Base-by-base conservation (phyloP, 2,888 invertebrate species). In the Athalia rosae region DNA sequence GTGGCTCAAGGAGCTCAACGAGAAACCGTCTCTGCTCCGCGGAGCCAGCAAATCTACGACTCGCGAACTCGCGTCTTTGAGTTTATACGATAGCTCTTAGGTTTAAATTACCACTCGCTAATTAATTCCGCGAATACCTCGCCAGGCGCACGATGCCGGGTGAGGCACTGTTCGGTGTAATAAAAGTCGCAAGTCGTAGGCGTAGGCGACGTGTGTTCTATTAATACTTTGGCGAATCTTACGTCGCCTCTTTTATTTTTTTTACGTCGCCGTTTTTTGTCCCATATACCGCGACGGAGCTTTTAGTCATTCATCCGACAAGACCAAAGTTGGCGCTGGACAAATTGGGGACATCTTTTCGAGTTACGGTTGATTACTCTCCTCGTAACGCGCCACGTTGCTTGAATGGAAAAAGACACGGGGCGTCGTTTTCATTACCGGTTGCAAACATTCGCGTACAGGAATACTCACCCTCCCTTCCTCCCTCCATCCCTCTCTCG, bases 301-400 rank as follows among this genome's bases (percentile, higher is more conserved):
- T 74, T 74, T 74, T n/a, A 28, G 61, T 61, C 15, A 28, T 74
- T 62, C 4, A 9, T 45, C 15, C 59, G 47, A 61, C 69, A 62
- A 59, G 48, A 47, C 13, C 11, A 41, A 74, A 56, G 56, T 71
- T 71, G 45, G 71, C 56, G 76, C 80, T 79, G 82, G 82, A 82
- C 82, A 85, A 87, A 87, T 87, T 86, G 85, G 83, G 82, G 82
- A 83, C 81, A 79, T 82, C 81, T 80, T 80, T 77, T 78, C 81
- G 81, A 84, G 81, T 76, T 80, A 81, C 81, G 81, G 80, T 79
- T 85, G 85, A 86, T 87, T 85, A 85, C 83, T 71, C 71, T 71
- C 45, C 71, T 74, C 74, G 74, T 61, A 43, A 47, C 61, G 61
- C 61, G 74, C 43, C 48, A 28, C 74, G 48, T 74, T 61, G 48